phyloP scores from a whole-genome alignment of 1,140 invertebrate genomes.

The Lutraria rhynchaena region DNA sequence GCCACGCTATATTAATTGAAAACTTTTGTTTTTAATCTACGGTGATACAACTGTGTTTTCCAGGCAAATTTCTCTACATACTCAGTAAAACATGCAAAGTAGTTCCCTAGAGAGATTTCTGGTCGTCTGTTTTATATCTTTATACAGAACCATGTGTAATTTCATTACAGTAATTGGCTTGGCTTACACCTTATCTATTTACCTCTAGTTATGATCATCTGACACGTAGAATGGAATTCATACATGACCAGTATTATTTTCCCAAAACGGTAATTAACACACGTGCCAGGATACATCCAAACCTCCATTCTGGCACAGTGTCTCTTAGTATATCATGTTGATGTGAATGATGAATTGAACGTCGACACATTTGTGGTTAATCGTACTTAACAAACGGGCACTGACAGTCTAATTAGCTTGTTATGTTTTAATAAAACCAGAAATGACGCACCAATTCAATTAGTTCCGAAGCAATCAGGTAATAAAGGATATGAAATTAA shows the following conservation, averaged over 20 bases:
- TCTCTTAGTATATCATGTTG: no score
- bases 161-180: conserved; percentile 34
- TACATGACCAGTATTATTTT: neutral
- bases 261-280: conserved; percentile 30
- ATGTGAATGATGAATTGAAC: no score
- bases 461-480: no score
- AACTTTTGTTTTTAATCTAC: conserved; percentile 38
- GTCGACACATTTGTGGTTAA: no score
- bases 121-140: conserved; percentile 23
- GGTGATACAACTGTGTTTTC: conserved; percentile 3
- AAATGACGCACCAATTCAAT: no score
- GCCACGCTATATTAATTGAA: neutral
- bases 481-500: no score
- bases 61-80: conserved; percentile 1
- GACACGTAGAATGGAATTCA: neutral
- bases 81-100: neutral
- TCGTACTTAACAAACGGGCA: no score
- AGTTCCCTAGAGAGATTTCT: neutral
- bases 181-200: conserved; percentile 4
- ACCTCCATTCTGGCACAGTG: no score
- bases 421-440: no score
- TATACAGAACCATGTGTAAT: neutral
- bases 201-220: conserved; percentile 11
- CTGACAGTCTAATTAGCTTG: no score
- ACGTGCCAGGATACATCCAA: conserved; percentile 3